These are phyloP conservation scores for Avahi laniger DNA, from an alignment of 2,797 vertebrate species.

Conservation along the genomic window DNA sequence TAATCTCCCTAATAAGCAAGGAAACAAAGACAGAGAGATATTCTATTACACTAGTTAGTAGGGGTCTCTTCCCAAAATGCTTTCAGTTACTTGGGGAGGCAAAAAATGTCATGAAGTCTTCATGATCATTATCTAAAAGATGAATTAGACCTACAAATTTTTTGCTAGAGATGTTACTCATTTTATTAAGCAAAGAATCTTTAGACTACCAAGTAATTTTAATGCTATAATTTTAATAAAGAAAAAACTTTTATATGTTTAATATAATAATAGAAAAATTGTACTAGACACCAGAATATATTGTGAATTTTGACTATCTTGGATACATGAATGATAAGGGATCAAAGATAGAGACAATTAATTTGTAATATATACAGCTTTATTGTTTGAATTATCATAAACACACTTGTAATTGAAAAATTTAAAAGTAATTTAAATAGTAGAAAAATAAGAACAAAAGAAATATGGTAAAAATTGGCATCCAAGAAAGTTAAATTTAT, in stretches of 20 bases:
- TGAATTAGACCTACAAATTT: neutral
- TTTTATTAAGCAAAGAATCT: neutral
- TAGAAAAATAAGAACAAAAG: neutral
- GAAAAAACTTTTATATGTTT: neutral
- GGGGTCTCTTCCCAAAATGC: neutral
- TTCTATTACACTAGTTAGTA: neutral
- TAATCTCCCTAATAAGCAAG: neutral
- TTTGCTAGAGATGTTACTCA: neutral
- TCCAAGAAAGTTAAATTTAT: neutral
- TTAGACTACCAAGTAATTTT: neutral
- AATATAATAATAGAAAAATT: neutral
- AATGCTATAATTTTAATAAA: neutral
- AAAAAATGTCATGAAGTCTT: neutral
- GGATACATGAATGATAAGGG: neutral
- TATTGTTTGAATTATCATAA: neutral
- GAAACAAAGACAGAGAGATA: neutral
- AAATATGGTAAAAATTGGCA: constrained; percentile 2
- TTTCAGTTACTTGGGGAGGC: neutral
- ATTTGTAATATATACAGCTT: neutral
- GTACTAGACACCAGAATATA: neutral
- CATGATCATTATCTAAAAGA: neutral
- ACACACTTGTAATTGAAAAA: neutral
- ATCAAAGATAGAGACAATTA: neutral
- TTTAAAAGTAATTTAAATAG: neutral
- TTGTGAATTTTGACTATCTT: neutral